Percentiles rank a stretch among this genome's conserved stretches.
Evolutionary conservation across 1,140 invertebrate genomes (phyloP).

Genomic region (Drosophila hydei): DNA sequence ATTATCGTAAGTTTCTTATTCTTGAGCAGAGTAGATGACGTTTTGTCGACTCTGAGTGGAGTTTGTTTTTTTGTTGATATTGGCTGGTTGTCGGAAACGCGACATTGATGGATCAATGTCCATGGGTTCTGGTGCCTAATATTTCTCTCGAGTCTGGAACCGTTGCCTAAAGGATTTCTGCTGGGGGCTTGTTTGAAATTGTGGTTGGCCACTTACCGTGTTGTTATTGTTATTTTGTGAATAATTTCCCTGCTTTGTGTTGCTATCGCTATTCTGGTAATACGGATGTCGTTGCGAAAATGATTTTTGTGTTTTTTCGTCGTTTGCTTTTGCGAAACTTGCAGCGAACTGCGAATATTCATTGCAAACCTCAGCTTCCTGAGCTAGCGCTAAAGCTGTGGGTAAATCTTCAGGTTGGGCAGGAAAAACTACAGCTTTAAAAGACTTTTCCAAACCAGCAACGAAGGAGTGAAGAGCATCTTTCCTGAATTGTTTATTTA

Average conservation of each 20-base stretch:
- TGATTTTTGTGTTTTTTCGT: not conserved
- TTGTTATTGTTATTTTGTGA: too few species aligned
- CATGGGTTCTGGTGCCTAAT: not conserved
- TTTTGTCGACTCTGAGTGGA: too few species aligned
- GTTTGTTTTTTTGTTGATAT: not conserved
- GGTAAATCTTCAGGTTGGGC: too few species aligned
- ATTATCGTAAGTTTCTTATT: not conserved
- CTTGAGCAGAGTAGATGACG: not conserved
- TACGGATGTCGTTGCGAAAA: too few species aligned
- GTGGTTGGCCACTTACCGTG: not conserved
- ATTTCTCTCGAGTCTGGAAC: not conserved
- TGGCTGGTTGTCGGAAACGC: not conserved
- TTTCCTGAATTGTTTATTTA: too few species aligned
- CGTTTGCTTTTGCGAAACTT: not conserved
- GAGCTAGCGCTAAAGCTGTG: too few species aligned
- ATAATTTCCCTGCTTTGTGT: too few species aligned
- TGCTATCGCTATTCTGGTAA: not conserved
- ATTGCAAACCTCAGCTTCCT: too few species aligned
- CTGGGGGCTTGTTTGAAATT: not conserved
- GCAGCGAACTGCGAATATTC: slow-evolving; percentile 7
- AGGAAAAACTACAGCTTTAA: too few species aligned
- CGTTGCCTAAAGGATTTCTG: slow-evolving; percentile 2
- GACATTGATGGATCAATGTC: not conserved
- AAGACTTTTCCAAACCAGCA: too few species aligned
- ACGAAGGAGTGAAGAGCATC: too few species aligned